These are phyloP conservation scores for Boleophthalmus pectinirostris DNA, from an alignment of 2,113 vertebrate species.

Conservation along the genomic window DNA sequence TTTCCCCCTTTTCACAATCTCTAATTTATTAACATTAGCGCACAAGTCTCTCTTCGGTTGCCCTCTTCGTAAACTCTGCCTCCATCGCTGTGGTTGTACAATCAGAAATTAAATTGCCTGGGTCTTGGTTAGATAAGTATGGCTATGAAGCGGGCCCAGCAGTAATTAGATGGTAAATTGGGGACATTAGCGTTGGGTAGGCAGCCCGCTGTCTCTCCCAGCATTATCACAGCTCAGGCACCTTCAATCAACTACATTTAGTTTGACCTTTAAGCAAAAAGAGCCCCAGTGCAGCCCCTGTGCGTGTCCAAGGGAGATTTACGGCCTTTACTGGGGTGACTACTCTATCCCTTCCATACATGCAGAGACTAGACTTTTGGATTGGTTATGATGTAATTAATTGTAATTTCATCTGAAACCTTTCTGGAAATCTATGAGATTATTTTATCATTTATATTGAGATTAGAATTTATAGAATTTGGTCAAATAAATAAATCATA, in stretches of 20 bases:
- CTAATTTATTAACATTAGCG: slow-evolving; percentile 71
- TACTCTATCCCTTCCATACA: slow-evolving; percentile 11
- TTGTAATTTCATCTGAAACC: neutral
- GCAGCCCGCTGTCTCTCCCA: slow-evolving; percentile 67
- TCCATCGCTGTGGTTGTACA: slow-evolving; percentile 69
- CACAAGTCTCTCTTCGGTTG: slow-evolving; percentile 56
- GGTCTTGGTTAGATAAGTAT: slow-evolving; percentile 76
- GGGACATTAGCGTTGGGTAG: slow-evolving; percentile 70
- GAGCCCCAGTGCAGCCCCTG: slow-evolving; percentile 33
- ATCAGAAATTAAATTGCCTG: slow-evolving; percentile 79
- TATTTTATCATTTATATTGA: neutral
- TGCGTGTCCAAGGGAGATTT: slow-evolving; percentile 28
- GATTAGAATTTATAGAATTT: too few relatives aligned
- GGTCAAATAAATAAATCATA: neutral
- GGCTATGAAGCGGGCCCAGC: slow-evolving; percentile 72
- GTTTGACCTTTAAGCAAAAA: slow-evolving; percentile 70
- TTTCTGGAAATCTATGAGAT: neutral
- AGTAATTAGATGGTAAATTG: slow-evolving; percentile 79
- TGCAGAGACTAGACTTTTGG: neutral
- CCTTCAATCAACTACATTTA: slow-evolving; percentile 77
- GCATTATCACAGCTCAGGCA: slow-evolving; percentile 75
- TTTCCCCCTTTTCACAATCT: slow-evolving; percentile 61
- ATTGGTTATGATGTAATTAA: neutral
- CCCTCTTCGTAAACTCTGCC: slow-evolving; percentile 68
- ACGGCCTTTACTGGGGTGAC: slow-evolving; percentile 15